Evolutionary conservation across 2,888 invertebrate species (phyloP), one percentile per base, ranked within the genome.

Genomic region (Noctua pronuba): DNA sequence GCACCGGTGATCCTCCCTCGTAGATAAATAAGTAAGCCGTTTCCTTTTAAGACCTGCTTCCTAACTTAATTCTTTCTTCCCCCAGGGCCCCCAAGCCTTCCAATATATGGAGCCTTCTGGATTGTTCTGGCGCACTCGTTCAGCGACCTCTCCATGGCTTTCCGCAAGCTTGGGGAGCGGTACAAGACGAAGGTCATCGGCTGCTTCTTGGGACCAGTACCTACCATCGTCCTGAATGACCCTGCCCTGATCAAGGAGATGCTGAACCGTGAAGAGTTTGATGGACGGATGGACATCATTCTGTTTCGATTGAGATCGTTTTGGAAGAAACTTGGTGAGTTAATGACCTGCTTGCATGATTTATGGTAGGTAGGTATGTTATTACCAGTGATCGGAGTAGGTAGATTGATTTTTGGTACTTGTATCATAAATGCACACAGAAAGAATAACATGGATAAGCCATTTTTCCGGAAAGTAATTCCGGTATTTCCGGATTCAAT

Each of bases 181-280:
- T 97, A 98, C 89, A 97, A 97, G 77, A 97, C 97, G 1, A 97
- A 97, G 85, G 79, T 98, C 7, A 87, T 98, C 13, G 97, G 98
- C 0, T 90, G 97, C 16, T 96, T 97, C 87, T 81, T 98, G 69
- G 98, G 97, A 0, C 76, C 92, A 0, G 91, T 91, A 60, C 96
- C 96, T 0, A 90, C 96, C 0, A 93, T 97, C 0, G 95, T 97
- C 0, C 95, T 97, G 0, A 97, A 97, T 77, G 97, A 96, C 88
- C 93, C 97, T 0, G 93, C 94, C 3, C 94, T 96, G 35, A 95
- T 97, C 0, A 97, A 97, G 77, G 97, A 98, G 89, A 93, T 97
- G 67, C 92, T 98, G 0, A 93, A 94, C 52, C 95, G 97, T n/a
- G 97, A 97, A 28, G 97, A 97, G 69, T 97, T 97, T 74, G 97